These are phyloP conservation scores for Anhinga anhinga DNA, from an alignment of 2,113 vertebrate genomes.

Conservation along the genomic window DNA sequence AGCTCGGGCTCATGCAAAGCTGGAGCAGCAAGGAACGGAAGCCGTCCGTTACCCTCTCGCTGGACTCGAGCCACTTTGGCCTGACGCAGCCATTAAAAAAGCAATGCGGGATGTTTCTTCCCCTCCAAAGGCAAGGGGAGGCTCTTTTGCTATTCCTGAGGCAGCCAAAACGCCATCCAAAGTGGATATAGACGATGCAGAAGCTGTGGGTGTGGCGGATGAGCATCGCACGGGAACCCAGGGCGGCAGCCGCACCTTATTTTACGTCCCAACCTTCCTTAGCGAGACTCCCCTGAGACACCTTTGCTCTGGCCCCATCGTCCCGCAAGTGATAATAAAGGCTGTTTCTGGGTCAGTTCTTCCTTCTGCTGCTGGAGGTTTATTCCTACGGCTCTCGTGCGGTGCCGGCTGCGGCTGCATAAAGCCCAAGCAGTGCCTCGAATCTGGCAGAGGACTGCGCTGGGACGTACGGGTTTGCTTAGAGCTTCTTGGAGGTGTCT, in stretches of 20 bases:
- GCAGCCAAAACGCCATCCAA: too few relatives aligned
- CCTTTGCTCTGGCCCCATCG: neutral
- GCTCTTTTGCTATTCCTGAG: fast-evolving
- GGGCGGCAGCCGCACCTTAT: neutral
- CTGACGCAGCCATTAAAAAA: neutral
- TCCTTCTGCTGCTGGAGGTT: neutral
- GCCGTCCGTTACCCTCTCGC: neutral
- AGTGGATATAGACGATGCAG: too few relatives aligned
- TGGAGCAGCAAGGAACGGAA: neutral
- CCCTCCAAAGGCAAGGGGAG: neutral
- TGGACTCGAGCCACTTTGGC: neutral
- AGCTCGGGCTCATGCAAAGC: neutral
- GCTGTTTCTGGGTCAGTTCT: neutral
- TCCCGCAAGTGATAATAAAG: fast-evolving
- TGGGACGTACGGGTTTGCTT: too few relatives aligned
- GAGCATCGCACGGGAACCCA: neutral
- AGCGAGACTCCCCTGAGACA: neutral
- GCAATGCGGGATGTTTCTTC: neutral
- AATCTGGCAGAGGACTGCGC: neutral
- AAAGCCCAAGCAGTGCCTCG: neutral
- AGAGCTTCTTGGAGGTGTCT: neutral
- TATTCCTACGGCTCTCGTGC: neutral
- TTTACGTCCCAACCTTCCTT: neutral
- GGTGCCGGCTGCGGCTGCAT: neutral
- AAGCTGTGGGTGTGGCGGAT: too few relatives aligned